Evolutionary conservation across 2,797 vertebrate species (phyloP).

Genomic region (Gephyroberyx darwinii): DNA sequence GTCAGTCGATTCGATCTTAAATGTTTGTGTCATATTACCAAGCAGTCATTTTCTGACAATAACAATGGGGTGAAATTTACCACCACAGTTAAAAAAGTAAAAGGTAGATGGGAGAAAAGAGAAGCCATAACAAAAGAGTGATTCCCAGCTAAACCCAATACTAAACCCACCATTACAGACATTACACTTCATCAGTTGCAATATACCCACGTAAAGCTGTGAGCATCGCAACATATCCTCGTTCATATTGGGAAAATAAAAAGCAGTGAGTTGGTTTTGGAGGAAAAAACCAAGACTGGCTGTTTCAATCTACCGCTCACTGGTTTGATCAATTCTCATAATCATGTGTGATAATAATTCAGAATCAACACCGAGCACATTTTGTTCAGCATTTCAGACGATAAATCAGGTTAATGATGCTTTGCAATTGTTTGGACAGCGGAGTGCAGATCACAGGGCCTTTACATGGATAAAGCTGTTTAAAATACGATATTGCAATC

Average conservation of each 20-base stretch:
- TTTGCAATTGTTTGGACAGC: conserved; percentile 37
- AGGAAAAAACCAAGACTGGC: conserved; percentile 7
- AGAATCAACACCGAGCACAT: conserved; percentile 39
- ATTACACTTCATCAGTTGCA: not conserved
- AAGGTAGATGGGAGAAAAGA: not conserved
- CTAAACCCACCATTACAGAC: too few species aligned
- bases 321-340: conserved; percentile 60
- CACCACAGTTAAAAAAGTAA: not conserved
- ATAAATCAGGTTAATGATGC: conserved; percentile 71
- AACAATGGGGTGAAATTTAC: conserved; percentile 6
- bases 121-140: not conserved
- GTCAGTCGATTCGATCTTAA: too few species aligned
- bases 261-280: conserved; percentile 7
- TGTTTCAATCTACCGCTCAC: conserved; percentile 36
- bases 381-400: conserved; percentile 49
- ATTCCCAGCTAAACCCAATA: too few species aligned
- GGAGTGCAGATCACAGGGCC: conserved; percentile 46
- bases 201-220: conserved; percentile 1
- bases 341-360: conserved; percentile 55
- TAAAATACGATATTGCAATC: conserved; percentile 65
- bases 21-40: too few species aligned
- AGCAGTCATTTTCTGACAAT: too few species aligned
- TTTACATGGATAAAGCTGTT: conserved; percentile 64
- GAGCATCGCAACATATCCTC: conserved; percentile 4
- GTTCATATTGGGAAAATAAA: conserved; percentile 20